Conservation (phyloP, 2,888 invertebrate genomes). For the Argynnis bischoffii region DNA sequence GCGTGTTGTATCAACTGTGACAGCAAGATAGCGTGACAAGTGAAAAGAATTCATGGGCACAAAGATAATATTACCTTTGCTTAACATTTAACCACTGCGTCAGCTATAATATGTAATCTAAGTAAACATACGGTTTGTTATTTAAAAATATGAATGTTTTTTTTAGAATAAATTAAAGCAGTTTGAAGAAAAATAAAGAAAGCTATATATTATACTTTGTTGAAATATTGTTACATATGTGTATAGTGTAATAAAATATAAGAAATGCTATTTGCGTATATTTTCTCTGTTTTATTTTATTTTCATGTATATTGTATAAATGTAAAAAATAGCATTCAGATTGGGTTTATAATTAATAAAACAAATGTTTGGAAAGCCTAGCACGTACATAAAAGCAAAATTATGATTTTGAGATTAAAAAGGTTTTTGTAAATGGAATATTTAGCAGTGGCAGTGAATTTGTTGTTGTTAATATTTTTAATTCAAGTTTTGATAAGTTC, state of each 20-base stretch:
- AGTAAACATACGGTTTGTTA: not conserved
- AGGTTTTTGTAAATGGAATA: not conserved
- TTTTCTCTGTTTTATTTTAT: too few relatives aligned
- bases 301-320: too few relatives aligned
- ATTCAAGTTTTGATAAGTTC: too few relatives aligned
- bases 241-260: too few relatives aligned
- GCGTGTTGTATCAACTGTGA: conserved; percentile 29
- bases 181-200: not conserved
- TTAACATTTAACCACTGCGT: not conserved
- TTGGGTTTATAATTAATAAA: conserved; percentile 4
- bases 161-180: not conserved
- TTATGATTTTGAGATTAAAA: not conserved
- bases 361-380: conserved; percentile 2
- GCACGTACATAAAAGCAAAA: conserved; percentile 5
- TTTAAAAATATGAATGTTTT: not conserved
- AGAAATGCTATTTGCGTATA: too few relatives aligned
- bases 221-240: too few relatives aligned
- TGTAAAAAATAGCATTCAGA: not conserved
- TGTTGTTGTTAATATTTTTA: not conserved
- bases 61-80: conserved; percentile 16
- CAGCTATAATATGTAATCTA: not conserved
- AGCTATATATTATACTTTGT: too few relatives aligned
- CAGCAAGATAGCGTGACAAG: conserved; percentile 29
- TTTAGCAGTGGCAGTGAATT: not conserved
- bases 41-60: conserved; percentile 21